A percentile compares a stretch with the other conserved stretches of the same genome.
Conservation (phyloP, 2,797 vertebrate species). For the Silurus lanzhouensis region DNA sequence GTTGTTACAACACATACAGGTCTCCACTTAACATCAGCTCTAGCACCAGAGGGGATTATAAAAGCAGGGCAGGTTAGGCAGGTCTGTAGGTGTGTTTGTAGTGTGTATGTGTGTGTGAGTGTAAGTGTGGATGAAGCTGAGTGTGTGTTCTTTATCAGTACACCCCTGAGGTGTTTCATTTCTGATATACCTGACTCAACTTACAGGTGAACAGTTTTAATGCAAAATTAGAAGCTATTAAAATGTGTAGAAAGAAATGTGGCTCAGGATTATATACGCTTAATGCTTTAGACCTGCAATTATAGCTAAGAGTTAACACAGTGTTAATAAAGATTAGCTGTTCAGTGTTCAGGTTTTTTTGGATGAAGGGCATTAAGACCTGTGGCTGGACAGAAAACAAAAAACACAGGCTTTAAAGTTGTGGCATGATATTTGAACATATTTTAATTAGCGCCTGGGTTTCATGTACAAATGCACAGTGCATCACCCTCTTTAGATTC, state of each 20-base stretch:
- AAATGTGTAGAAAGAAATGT: slow-evolving; percentile 1
- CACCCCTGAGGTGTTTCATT: slow-evolving; percentile 42
- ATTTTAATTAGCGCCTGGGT: slow-evolving; percentile 85
- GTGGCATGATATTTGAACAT: slow-evolving; percentile 75
- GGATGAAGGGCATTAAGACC: slow-evolving; percentile 8
- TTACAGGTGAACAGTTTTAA: slow-evolving; percentile 23
- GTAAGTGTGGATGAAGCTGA: neutral
- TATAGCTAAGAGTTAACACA: neutral
- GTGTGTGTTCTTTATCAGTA: slow-evolving; percentile 18
- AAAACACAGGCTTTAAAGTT: slow-evolving; percentile 49
- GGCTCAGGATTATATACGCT: neutral
- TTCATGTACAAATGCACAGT: slow-evolving; percentile 90
- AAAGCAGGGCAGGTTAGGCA: slow-evolving; percentile 42
- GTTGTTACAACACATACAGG: slow-evolving; percentile 48
- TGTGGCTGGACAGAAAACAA: slow-evolving; percentile 31
- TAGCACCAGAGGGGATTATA: slow-evolving; percentile 37
- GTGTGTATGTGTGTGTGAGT: slow-evolving; percentile 12
- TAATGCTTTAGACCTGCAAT: neutral
- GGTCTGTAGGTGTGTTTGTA: slow-evolving; percentile 11
- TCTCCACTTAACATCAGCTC: slow-evolving; percentile 42
- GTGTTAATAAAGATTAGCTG: neutral
- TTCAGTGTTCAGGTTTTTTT: slow-evolving; percentile 10
- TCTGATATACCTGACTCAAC: slow-evolving; percentile 45
- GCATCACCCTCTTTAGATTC: slow-evolving; percentile 84
- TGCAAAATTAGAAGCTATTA: neutral